Percentiles rank a stretch among this genome's conserved stretches.
Evolutionary conservation across 1,140 invertebrate genomes (phyloP).

Genomic region (Varroa destructor): DNA sequence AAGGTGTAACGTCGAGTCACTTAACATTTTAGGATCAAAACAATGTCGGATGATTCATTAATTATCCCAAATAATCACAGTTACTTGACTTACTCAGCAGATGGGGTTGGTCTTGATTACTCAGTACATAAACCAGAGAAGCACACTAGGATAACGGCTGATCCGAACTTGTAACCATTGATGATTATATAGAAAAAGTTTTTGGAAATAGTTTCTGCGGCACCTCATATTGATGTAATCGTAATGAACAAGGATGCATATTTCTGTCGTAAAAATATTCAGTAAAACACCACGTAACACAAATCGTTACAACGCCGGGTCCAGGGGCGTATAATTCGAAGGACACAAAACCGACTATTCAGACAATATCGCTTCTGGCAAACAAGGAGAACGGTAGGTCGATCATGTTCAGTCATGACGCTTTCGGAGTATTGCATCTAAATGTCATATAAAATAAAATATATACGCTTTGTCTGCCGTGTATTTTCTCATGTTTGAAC

Average conservation of each 20-base stretch:
- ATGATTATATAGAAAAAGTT: no score
- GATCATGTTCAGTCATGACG: no score
- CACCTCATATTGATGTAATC: not conserved
- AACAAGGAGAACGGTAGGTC: not conserved
- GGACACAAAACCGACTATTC: not conserved
- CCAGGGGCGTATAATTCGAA: conserved; percentile 20
- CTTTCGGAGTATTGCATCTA: no score
- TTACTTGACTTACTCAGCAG: no score
- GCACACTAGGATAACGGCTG: no score
- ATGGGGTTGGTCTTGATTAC: no score
- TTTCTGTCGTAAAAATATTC: not conserved
- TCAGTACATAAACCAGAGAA: no score
- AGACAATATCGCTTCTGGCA: not conserved
- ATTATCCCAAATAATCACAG: no score
- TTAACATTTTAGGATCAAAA: no score
- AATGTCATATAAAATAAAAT: not conserved
- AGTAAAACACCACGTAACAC: conserved; percentile 6
- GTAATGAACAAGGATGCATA: not conserved
- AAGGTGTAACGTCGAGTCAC: no score
- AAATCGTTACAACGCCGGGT: not conserved
- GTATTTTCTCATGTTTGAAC: not conserved
- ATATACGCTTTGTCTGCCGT: conserved; percentile 3
- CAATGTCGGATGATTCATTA: no score
- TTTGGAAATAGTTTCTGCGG: not conserved
- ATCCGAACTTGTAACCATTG: no score